These are phyloP conservation scores for Andrena chrysosceles DNA, from an alignment of 2,888 invertebrate genomes.

Conservation along the genomic window DNA sequence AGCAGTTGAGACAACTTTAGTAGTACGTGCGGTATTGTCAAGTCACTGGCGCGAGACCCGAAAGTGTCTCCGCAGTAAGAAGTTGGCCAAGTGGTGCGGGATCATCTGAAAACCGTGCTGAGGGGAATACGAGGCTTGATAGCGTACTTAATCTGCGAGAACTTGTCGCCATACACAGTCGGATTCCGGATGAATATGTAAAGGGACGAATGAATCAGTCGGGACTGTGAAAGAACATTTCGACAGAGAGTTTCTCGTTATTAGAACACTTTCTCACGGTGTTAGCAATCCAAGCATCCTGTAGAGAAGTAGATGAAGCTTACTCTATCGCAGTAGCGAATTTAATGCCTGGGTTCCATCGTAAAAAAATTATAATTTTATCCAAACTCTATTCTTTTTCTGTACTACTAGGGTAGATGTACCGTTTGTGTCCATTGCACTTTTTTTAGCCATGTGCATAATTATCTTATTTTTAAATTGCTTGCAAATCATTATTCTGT, in stretches of 20 bases:
- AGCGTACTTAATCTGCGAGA: constrained; percentile 56
- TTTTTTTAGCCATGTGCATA: too few species aligned
- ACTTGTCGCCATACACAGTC: constrained; percentile 34
- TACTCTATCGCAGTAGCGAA: too few species aligned
- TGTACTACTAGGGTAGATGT: too few species aligned
- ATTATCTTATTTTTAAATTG: too few species aligned
- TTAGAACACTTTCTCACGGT: too few species aligned
- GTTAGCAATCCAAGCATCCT: too few species aligned
- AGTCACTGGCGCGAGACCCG: constrained; percentile 56
- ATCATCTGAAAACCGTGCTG: constrained; percentile 45
- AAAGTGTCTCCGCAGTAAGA: constrained; percentile 64
- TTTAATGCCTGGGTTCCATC: too few species aligned
- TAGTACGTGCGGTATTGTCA: constrained; percentile 65
- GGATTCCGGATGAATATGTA: constrained; percentile 44
- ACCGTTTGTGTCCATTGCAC: too few species aligned
- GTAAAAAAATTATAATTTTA: too few species aligned
- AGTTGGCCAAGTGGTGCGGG: constrained; percentile 50
- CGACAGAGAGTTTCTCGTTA: not conserved
- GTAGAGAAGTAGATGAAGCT: too few species aligned
- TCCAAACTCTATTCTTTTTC: too few species aligned
- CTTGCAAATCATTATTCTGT: too few species aligned
- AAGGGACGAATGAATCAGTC: constrained; percentile 25
- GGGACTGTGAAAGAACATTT: constrained; percentile 25
- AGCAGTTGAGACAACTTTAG: constrained; percentile 54
- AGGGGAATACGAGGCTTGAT: constrained; percentile 46